Conservation (phyloP, 2,797 vertebrate genomes). For the Myiotriccus ornatus region DNA sequence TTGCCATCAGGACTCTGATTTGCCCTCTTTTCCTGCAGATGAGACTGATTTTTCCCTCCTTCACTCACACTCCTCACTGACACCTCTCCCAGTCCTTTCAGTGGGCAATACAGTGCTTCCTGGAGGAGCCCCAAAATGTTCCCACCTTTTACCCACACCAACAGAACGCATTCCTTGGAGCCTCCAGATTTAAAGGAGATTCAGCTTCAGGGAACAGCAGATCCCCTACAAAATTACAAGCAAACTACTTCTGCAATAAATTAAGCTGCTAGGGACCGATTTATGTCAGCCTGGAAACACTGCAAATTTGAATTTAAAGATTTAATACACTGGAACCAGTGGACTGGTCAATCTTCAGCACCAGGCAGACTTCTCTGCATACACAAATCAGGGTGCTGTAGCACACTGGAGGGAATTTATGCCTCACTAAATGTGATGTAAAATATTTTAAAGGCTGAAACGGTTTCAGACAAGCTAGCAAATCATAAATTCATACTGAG, state of each 20-base stretch:
- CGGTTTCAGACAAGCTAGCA: not conserved
- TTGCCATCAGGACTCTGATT: not conserved
- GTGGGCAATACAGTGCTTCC: not conserved
- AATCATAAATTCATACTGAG: not conserved
- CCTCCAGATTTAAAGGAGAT: not conserved
- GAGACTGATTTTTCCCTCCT: no score
- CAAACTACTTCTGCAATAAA: not conserved
- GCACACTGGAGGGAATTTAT: not conserved
- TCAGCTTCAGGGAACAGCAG: not conserved
- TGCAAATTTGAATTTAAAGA: not conserved
- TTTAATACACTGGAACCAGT: not conserved
- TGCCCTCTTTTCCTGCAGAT: not conserved
- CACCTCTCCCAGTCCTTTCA: not conserved
- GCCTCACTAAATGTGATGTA: not conserved
- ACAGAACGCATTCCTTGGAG: fast-evolving
- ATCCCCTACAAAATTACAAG: not conserved
- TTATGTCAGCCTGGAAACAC: not conserved
- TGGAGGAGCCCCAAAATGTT: fast-evolving
- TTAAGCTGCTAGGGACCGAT: not conserved
- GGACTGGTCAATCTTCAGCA: not conserved
- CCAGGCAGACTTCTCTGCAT: not conserved
- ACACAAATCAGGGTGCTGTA: not conserved
- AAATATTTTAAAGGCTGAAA: slow-evolving; percentile 9
- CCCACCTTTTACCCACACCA: not conserved
- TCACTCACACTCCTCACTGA: not conserved